Evolutionary conservation across 2,888 invertebrate genomes (phyloP).

Genomic region (Ormyrus thymus): DNA sequence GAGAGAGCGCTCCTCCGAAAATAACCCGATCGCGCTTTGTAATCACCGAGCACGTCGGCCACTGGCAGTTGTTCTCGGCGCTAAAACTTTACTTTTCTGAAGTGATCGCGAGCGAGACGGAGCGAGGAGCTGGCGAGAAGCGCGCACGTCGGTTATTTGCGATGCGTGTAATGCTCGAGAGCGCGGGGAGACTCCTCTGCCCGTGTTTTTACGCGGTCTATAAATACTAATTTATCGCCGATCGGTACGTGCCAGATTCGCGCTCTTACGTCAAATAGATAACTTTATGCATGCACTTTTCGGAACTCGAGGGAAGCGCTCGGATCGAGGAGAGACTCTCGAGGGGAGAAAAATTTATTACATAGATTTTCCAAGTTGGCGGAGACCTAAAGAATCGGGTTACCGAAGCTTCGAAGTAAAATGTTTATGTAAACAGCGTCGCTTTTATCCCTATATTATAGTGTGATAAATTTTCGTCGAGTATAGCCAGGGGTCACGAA

Average conservation of each 20-base stretch:
- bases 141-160: conserved; percentile 50
- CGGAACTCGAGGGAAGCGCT: no score
- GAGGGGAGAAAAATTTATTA: no score
- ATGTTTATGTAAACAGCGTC: conserved; percentile 28
- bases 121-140: conserved; percentile 23
- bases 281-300: not conserved
- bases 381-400: not conserved
- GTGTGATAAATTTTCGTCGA: no score
- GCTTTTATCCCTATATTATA: not conserved
- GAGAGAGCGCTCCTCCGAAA: conserved; percentile 3
- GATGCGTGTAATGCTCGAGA: conserved; percentile 49
- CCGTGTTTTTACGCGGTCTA: conserved; percentile 56
- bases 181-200: conserved; percentile 13
- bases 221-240: conserved; percentile 68
- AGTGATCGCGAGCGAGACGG: conserved; percentile 56
- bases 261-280: conserved; percentile 61
- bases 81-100: conserved; percentile 54
- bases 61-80: conserved; percentile 33
- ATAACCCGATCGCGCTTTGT: conserved; percentile 21
- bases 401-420: conserved; percentile 26
- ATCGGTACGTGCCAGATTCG: conserved; percentile 62
- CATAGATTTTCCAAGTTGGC: not conserved
- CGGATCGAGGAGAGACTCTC: no score
- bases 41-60: conserved; percentile 30
- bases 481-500: no score